A percentile compares a stretch with the other conserved stretches of the same genome.
These are phyloP conservation scores for Clostera curtula DNA, from an alignment of 2,888 invertebrate genomes.

Conservation along the genomic window DNA sequence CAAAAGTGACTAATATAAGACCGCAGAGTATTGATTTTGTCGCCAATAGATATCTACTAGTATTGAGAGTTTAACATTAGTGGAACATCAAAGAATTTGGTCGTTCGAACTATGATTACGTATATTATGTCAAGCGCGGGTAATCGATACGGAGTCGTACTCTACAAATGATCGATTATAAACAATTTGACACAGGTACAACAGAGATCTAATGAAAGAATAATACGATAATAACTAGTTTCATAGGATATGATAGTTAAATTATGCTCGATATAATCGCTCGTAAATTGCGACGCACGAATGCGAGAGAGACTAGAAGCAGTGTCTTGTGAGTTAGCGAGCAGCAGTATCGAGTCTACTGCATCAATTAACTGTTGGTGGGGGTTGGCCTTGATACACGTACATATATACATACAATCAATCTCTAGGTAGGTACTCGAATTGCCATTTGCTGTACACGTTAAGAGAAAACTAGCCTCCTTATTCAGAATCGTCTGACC, in stretches of 20 bases:
- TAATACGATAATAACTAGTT: conserved; percentile 71
- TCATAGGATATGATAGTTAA: conserved; percentile 67
- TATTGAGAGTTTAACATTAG: conserved; percentile 48
- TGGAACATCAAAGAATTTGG: conserved; percentile 55
- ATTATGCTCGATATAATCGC: conserved; percentile 69
- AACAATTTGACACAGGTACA: conserved; percentile 72
- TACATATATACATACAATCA: conserved; percentile 36
- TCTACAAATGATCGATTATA: conserved; percentile 29
- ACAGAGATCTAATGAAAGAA: conserved; percentile 74
- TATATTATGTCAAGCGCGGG: conserved; percentile 49
- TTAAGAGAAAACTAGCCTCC: too few relatives aligned
- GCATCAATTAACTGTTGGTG: conserved; percentile 71
- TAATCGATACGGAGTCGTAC: conserved; percentile 52
- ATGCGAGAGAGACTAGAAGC: conserved; percentile 72
- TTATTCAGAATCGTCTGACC: too few relatives aligned
- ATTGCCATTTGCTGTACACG: conserved; percentile 40
- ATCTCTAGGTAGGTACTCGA: conserved; percentile 34
- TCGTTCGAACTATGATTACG: conserved; percentile 58
- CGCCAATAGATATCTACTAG: conserved; percentile 50
- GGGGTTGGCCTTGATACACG: conserved; percentile 51
- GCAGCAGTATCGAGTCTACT: conserved; percentile 65
- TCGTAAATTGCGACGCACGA: conserved; percentile 57
- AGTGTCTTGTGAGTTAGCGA: conserved; percentile 57
- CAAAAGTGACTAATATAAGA: conserved; percentile 71
- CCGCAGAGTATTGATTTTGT: conserved; percentile 66